Conservation (phyloP, 1,140 invertebrate species). For the Leptinotarsa texana region DNA sequence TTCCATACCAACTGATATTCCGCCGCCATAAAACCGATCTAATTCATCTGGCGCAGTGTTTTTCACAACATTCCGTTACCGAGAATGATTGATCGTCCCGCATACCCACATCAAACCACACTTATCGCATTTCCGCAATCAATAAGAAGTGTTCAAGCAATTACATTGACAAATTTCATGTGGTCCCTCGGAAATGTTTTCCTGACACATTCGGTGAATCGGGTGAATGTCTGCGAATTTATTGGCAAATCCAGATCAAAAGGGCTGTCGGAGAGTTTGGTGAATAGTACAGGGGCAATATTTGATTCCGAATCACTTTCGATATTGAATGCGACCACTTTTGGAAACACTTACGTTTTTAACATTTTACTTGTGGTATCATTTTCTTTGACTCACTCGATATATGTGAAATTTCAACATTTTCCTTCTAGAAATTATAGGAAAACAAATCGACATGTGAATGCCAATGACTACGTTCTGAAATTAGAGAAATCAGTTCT, state of each 20-base stretch:
- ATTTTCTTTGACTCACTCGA: too few species aligned
- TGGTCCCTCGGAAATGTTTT: neutral
- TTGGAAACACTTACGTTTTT: too few species aligned
- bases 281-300: neutral
- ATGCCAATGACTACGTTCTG: too few species aligned
- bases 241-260: neutral
- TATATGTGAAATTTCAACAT: too few species aligned
- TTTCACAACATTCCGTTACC: neutral
- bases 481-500: too few species aligned
- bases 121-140: slow-evolving; percentile 18
- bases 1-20: neutral
- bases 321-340: too few species aligned
- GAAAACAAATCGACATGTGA: too few species aligned
- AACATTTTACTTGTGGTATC: too few species aligned
- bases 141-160: slow-evolving; percentile 6
- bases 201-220: neutral
- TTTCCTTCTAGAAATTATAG: too few species aligned
- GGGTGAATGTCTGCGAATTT: neutral
- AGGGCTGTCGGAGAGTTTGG: neutral
- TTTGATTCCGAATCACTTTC: too few species aligned
- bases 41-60: slow-evolving; percentile 1
- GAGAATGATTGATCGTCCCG: neutral
- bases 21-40: neutral
- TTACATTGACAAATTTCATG: slow-evolving; percentile 17
- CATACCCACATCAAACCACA: slow-evolving; percentile 4